These are phyloP conservation scores for Dendrocopos noguchii DNA, from an alignment of 2,113 vertebrate species.

Conservation along the genomic window DNA sequence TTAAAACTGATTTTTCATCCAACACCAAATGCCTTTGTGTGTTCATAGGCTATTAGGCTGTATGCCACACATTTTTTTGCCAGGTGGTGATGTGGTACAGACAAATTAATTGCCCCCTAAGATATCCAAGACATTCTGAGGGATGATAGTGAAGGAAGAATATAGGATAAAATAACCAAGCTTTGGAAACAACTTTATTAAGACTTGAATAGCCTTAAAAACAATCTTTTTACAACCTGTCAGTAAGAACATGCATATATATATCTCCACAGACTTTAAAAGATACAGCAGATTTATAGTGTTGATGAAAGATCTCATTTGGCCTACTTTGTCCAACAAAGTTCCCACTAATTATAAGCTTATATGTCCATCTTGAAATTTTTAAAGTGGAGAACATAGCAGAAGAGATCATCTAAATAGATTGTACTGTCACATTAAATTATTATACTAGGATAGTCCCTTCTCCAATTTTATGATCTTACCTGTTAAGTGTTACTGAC, in stretches of 20 bases:
- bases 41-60: not conserved
- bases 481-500: not conserved
- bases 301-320: not conserved
- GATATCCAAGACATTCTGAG: not conserved
- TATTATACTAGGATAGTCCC: not conserved
- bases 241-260: not conserved
- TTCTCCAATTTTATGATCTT: not conserved
- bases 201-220: not conserved
- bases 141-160: not conserved
- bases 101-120: not conserved
- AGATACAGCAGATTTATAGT: not conserved
- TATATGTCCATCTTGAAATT: not conserved
- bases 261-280: not conserved
- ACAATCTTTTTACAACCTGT: not conserved
- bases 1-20: slow-evolving; percentile 25
- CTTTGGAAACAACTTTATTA: not conserved
- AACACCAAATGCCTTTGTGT: not conserved
- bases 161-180: not conserved
- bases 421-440: not conserved
- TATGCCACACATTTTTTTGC: slow-evolving; percentile 32
- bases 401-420: not conserved
- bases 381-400: not conserved
- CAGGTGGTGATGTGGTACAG: not conserved
- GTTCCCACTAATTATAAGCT: not conserved
- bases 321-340: not conserved